Evolutionary conservation across 2,888 invertebrate genomes (phyloP), one percentile per base, ranked within the genome.

Genomic region (Drosophila affinis): DNA sequence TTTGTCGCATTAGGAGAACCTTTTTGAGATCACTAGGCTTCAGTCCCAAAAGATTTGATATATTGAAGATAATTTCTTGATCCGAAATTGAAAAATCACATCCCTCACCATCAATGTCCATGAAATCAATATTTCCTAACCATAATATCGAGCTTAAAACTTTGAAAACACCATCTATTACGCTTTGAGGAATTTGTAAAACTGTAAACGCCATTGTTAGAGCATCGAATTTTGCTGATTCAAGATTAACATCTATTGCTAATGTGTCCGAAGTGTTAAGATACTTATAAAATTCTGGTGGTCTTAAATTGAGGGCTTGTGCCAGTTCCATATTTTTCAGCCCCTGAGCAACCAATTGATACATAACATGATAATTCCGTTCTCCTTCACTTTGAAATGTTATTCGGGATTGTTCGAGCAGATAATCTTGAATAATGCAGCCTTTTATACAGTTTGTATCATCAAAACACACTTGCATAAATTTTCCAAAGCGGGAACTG

Each of bases 401-500:
- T 88, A 98, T 96, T 77, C 98, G 94, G 21, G 97, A 97, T 89
- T 98, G 96, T 91, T 98, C 98, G 72, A 98, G 93, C 58, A 98
- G 93, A 91, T 98, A 98, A 92, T 98, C 98, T 90, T 98, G 95
- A 59, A 98, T 96, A 73, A 98, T 96, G 84, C 98, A 98, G 18
- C 98, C 98, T 79, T 96, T 96, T 87, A 98, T 98, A 92, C 96
- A 96, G 93, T 97, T 97, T 82, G 96, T 95, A 72, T 94, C 94
- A 93, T 98, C 98, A 90, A 98, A 95, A 89, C 98, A 97, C 9
- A 98, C 97, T 93, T 98, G 98, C 94, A 98, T 98, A 91, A 98
- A 98, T 93, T 98, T 98, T n/a, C 98, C 98, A 92, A 98, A 98
- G 10, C 98, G 94, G 46, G 97, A 97, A 14, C 97, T 97, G 92